These are phyloP conservation scores for Petromus typicus DNA, from an alignment of 2,113 vertebrate genomes.

Conservation along the genomic window DNA sequence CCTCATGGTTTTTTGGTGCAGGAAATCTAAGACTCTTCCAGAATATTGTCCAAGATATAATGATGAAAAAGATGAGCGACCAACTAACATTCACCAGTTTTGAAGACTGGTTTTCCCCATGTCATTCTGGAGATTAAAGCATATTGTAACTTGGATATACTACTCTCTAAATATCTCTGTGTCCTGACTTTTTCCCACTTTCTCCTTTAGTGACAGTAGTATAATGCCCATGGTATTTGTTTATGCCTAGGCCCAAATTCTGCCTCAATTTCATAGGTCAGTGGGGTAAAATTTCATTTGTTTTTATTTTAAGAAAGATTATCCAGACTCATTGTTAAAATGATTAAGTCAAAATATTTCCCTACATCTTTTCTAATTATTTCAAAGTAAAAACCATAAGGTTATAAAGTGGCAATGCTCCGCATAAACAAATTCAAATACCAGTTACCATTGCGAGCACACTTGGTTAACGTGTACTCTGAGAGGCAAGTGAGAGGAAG, in stretches of 20 bases:
- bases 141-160: neutral
- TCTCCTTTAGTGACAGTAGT: neutral
- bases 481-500: neutral
- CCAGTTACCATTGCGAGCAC: neutral
- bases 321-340: neutral
- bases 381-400: neutral
- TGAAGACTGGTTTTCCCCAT: neutral
- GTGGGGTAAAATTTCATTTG: neutral
- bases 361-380: neutral
- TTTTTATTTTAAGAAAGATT: slow-evolving; percentile 47
- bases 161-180: slow-evolving; percentile 12
- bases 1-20: neutral
- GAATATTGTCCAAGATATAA: neutral
- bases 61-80: neutral
- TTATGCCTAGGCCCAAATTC: neutral
- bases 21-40: slow-evolving; percentile 17
- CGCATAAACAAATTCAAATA: neutral
- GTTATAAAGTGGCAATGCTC: neutral
- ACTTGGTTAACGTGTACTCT: neutral
- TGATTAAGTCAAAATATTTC: neutral
- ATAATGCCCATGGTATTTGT: neutral
- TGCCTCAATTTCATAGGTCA: neutral
- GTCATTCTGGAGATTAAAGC: neutral
- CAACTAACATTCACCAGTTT: neutral
- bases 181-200: neutral